Evolutionary conservation across 2,113 vertebrate species (phyloP).

Genomic region (Rattus norvegicus): GRCr8 NC_086022.1:153714001-153714500

Average conservation of each 20-base stretch:
- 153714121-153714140: background rate
- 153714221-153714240: background rate
- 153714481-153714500: background rate
- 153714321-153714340: background rate
- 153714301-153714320: background rate
- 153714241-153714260: background rate
- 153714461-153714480: background rate
- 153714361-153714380: background rate
- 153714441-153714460: background rate
- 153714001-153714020: background rate
- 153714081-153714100: background rate
- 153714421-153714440: background rate
- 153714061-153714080: background rate
- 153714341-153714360: background rate
- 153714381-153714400: background rate
- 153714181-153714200: background rate
- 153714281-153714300: background rate
- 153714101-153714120: background rate
- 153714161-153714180: background rate
- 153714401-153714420: background rate
- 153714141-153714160: background rate
- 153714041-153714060: background rate
- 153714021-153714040: background rate
- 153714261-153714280: background rate
- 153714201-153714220: background rate